Conservation (phyloP, 2,113 vertebrate species). For the Ptilorrhoa leucosticta region DNA sequence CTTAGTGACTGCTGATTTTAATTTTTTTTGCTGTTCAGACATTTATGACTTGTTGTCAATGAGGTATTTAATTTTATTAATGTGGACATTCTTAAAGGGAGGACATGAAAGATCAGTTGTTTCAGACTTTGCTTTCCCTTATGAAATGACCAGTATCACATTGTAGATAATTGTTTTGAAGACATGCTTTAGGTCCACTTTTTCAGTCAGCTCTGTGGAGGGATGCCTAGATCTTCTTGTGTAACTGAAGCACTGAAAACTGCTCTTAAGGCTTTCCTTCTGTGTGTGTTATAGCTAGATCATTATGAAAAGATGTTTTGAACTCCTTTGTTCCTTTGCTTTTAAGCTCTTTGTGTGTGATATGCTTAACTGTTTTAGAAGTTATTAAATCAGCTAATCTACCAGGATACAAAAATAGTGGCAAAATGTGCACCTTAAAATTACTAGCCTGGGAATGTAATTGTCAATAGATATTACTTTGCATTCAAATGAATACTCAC, state of each 20-base stretch:
- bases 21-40: background rate
- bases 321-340: background rate
- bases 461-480: slow-evolving; percentile 28
- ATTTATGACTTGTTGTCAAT: background rate
- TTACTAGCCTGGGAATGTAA: slow-evolving; percentile 17
- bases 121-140: background rate
- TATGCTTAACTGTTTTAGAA: background rate
- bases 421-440: slow-evolving; percentile 25
- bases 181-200: background rate
- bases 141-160: background rate
- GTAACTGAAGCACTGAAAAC: background rate
- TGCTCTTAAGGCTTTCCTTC: background rate
- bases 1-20: slow-evolving; percentile 20
- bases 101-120: slow-evolving; percentile 8
- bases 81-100: background rate
- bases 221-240: background rate
- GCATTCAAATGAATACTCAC: slow-evolving; percentile 36
- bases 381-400: slow-evolving; percentile 14
- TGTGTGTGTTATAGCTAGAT: background rate
- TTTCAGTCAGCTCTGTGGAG: background rate
- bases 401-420: background rate
- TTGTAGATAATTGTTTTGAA: slow-evolving; percentile 36
- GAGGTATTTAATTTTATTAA: slow-evolving; percentile 39
- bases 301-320: background rate
- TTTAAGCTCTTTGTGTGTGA: background rate